Evolutionary conservation across 2,113 vertebrate genomes (phyloP).

Genomic region (Takifugu flavidus): DNA sequence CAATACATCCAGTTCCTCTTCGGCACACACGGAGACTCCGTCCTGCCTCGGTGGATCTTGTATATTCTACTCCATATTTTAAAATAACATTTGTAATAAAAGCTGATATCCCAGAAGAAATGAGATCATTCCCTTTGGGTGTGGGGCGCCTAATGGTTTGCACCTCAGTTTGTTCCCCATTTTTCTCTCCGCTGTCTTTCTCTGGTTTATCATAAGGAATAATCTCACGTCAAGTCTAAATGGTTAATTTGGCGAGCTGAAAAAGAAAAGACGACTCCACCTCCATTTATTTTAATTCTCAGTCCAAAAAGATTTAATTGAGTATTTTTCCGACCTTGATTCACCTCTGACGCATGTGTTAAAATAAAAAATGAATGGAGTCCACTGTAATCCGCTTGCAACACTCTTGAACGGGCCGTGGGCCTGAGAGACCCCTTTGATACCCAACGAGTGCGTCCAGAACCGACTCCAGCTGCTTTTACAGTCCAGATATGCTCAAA

Average conservation of each 20-base stretch:
- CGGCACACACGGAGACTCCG: constrained; percentile 35
- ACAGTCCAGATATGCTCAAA: constrained; percentile 58
- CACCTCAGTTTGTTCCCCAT: too few relatives aligned
- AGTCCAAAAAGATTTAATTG: too few relatives aligned
- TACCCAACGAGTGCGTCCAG: constrained; percentile 52
- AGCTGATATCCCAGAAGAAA: constrained; percentile 52
- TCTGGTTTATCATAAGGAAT: too few relatives aligned
- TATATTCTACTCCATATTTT: constrained; percentile 56
- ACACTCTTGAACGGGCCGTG: constrained; percentile 30
- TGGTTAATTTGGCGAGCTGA: too few relatives aligned
- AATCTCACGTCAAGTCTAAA: too few relatives aligned
- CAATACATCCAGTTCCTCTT: constrained; percentile 54
- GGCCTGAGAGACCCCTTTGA: constrained; percentile 36
- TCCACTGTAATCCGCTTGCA: constrained; percentile 9
- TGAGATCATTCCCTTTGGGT: constrained; percentile 39
- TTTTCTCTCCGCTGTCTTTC: too few relatives aligned
- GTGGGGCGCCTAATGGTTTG: too few relatives aligned
- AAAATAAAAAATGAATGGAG: too few relatives aligned
- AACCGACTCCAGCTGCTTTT: constrained; percentile 64
- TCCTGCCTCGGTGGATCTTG: constrained; percentile 46
- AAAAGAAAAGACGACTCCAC: too few relatives aligned
- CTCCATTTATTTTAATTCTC: too few relatives aligned
- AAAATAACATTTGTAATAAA: constrained; percentile 64
- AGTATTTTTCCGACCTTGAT: too few relatives aligned
- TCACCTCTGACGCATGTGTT: too few relatives aligned